phyloP scores from a whole-genome alignment of 2,113 vertebrate species.

The Cyrtonyx montezumae region DNA sequence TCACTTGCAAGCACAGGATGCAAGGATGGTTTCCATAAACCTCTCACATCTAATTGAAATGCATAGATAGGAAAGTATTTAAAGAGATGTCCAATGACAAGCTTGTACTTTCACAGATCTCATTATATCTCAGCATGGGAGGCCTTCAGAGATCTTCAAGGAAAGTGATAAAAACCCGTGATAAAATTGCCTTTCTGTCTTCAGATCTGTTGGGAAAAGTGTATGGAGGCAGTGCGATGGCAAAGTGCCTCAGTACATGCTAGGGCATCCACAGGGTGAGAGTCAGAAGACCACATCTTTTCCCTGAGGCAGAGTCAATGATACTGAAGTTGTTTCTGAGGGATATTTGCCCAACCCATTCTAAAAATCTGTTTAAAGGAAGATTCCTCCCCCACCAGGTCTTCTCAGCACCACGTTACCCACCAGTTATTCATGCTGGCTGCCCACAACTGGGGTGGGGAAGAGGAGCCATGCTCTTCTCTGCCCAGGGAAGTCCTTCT shows the following conservation, averaged over 20 bases:
- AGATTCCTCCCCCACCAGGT: neutral
- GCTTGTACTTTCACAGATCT: slow-evolving; percentile 36
- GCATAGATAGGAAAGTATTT: neutral
- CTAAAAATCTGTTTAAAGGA: neutral
- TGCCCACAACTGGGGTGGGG: accelerated
- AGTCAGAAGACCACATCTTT: neutral
- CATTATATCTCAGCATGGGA: slow-evolving; percentile 45
- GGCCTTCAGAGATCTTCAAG: slow-evolving; percentile 30
- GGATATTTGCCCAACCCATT: neutral
- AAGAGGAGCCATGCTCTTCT: accelerated
- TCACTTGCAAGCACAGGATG: neutral
- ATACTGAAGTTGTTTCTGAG: neutral
- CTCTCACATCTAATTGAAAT: slow-evolving; percentile 22
- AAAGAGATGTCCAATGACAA: slow-evolving; percentile 26
- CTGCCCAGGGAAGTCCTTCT: accelerated
- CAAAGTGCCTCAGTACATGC: neutral
- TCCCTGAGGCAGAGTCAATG: neutral
- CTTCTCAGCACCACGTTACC: neutral
- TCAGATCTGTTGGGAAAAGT: neutral
- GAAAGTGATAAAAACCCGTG: slow-evolving; percentile 17
- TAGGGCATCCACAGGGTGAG: neutral
- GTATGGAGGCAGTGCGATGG: neutral
- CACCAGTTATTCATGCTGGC: neutral
- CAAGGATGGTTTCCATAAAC: neutral
- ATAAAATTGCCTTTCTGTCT: neutral